A percentile compares a stretch with the other conserved stretches of the same genome.
phyloP scores from a whole-genome alignment of 2,113 vertebrate species.

The Tretioscincus oriximinensis region DNA sequence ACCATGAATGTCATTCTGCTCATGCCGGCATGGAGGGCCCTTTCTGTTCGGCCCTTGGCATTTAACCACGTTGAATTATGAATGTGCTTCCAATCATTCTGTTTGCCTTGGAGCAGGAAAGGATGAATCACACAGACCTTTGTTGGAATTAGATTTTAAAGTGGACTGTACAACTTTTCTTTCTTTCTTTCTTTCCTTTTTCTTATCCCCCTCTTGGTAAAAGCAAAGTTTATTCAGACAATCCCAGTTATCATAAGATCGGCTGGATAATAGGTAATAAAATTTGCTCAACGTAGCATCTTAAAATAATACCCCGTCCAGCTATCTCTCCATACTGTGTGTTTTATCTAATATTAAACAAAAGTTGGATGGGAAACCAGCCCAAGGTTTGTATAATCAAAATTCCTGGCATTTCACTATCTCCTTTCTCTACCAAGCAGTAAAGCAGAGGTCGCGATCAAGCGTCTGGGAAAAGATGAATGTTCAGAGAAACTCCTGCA shows the following conservation, averaged over 20 bases:
- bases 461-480: conserved; percentile 27
- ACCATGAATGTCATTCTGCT: conserved; percentile 75
- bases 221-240: conserved; percentile 60
- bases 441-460: conserved; percentile 22
- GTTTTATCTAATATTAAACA: conserved; percentile 61
- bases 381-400: conserved; percentile 42
- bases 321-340: conserved; percentile 40
- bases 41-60: conserved; percentile 66
- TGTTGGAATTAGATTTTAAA: conserved; percentile 66
- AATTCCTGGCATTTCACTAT: conserved; percentile 18
- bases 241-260: conserved; percentile 42
- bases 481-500: background rate
- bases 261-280: conserved; percentile 48
- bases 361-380: conserved; percentile 42
- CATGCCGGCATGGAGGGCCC: conserved; percentile 44
- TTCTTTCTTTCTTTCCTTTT: background rate
- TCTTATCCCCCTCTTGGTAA: background rate
- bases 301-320: conserved; percentile 3
- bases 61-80: conserved; percentile 78
- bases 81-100: conserved; percentile 71
- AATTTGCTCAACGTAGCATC: conserved; percentile 39
- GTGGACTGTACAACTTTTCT: conserved; percentile 50
- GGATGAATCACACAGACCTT: conserved; percentile 62
- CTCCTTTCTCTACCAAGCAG: conserved; percentile 26
- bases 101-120: conserved; percentile 70